Evolutionary conservation across 2,888 invertebrate genomes (phyloP), one percentile per base, ranked within the genome.

Genomic region (Oscheius onirici): DNA sequence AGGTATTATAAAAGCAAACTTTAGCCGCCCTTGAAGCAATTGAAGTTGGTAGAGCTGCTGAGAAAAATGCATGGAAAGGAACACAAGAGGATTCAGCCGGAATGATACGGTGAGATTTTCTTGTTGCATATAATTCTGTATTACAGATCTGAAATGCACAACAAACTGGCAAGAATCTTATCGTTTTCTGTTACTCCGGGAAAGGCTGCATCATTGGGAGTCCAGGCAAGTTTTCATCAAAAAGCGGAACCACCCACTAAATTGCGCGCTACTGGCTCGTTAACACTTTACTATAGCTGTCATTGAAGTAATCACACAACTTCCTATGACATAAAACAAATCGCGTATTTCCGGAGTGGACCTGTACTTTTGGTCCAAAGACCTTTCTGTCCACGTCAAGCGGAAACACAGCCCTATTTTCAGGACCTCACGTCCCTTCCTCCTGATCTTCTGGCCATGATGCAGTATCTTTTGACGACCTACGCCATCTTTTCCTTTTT

Each of bases 391-490:
- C 34, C 34, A 34, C 34, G 34, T 34, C 34, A 34, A 34, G 34
- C 34, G 34, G 22, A 51, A 51, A 51, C 51, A 17, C 26, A 57
- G 1, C 57, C 26, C 40, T 57, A 17, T 34, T 66, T 76, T 46
- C 69, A 76, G 76, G 80, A 80, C 65, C 66, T 78, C 6, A 66
- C 78, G 11, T 71, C 71, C 54, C 73, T 80, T 43, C 78, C 80
- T 17, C 55, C 73, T 24, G 80, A 80, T 55, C 75, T 77, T 44
- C 74, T 78, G 15, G 60, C 77, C 49, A 77, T 76, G 72, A 74
- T 80, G 73, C 78, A 80, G 69, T 80, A 78, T 65, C 58, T 80
- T 40, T 68, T 80, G 20, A 70, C 76, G 40, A 73, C 75, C n/a
- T 76, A 77, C 34, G 72, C 80, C 20, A 63, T 80, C 13, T 78